Evolutionary conservation across 2,113 vertebrate species (phyloP).

Genomic region (Labeo catla): DNA sequence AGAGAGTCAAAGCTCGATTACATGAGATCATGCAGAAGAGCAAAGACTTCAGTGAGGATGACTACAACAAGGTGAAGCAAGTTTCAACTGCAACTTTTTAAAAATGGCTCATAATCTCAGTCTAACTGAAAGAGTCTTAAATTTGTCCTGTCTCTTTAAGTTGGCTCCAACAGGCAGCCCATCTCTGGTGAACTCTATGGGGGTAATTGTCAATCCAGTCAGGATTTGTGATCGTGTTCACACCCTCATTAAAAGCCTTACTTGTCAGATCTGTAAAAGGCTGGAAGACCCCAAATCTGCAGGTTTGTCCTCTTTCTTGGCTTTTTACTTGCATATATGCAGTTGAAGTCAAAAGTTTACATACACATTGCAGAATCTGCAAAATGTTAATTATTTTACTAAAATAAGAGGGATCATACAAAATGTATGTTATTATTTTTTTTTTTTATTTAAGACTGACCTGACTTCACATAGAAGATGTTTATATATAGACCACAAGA

Average conservation of each 20-base stretch:
- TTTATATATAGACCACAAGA: too few relatives aligned
- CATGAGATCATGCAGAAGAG: slow-evolving; percentile 95
- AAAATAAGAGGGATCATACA: too few relatives aligned
- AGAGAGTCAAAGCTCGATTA: slow-evolving; percentile 90
- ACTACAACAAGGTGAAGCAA: slow-evolving; percentile 86
- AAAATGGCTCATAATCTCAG: neutral
- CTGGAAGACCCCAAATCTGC: slow-evolving; percentile 92
- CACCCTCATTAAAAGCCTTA: slow-evolving; percentile 90
- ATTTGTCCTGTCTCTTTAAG: slow-evolving; percentile 67
- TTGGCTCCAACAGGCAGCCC: slow-evolving; percentile 90
- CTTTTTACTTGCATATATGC: neutral
- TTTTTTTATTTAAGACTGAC: too few relatives aligned
- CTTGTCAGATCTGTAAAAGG: slow-evolving; percentile 86
- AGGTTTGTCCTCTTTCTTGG: slow-evolving; percentile 71
- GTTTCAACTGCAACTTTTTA: neutral
- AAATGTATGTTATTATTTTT: too few relatives aligned
- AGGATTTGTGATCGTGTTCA: slow-evolving; percentile 91
- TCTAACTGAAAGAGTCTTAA: neutral
- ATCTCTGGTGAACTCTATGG: slow-evolving; percentile 93
- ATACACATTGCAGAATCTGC: too few relatives aligned
- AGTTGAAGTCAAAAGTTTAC: too few relatives aligned
- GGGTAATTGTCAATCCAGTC: slow-evolving; percentile 89
- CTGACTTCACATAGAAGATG: too few relatives aligned
- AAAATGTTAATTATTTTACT: too few relatives aligned
- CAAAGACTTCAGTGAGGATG: slow-evolving; percentile 82